Percentiles rank a stretch among this genome's conserved stretches.
phyloP scores from a whole-genome alignment of 2,113 vertebrate genomes.

The Etheostoma cragini region DNA sequence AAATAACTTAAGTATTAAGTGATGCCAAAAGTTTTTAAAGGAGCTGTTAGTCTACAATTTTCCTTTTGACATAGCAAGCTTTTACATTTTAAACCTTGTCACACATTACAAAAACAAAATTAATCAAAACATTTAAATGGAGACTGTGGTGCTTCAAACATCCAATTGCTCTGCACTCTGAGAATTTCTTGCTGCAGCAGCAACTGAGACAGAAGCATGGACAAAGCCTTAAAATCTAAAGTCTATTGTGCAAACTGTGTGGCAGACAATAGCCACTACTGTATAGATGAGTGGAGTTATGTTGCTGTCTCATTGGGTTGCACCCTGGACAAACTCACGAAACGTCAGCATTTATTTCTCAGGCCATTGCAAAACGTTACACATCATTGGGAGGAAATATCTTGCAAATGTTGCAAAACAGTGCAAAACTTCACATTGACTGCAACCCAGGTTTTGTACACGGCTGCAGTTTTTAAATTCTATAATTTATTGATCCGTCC shows the following conservation, averaged over 20 bases:
- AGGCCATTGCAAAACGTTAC: slow-evolving; percentile 24
- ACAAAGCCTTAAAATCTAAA: background rate
- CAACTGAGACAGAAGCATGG: background rate
- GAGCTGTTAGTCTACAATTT: background rate
- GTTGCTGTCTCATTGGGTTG: background rate
- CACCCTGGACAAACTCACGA: background rate
- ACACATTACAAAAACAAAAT: background rate
- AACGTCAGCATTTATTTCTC: background rate
- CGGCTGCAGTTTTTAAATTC: background rate
- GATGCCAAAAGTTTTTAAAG: background rate
- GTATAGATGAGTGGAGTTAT: background rate
- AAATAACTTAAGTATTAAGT: background rate
- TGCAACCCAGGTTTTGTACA: background rate
- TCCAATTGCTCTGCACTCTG: background rate
- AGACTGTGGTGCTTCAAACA: background rate
- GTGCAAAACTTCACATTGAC: background rate
- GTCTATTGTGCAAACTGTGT: background rate
- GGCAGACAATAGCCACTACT: background rate
- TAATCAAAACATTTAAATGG: background rate
- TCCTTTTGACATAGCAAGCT: background rate
- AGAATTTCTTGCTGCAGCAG: background rate
- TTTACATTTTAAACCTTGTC: background rate
- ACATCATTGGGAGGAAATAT: background rate
- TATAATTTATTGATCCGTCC: background rate
- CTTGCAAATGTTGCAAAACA: background rate